Evolutionary conservation across 2,113 vertebrate species (phyloP).

Genomic region (Hippoglossus stenolepis): DNA sequence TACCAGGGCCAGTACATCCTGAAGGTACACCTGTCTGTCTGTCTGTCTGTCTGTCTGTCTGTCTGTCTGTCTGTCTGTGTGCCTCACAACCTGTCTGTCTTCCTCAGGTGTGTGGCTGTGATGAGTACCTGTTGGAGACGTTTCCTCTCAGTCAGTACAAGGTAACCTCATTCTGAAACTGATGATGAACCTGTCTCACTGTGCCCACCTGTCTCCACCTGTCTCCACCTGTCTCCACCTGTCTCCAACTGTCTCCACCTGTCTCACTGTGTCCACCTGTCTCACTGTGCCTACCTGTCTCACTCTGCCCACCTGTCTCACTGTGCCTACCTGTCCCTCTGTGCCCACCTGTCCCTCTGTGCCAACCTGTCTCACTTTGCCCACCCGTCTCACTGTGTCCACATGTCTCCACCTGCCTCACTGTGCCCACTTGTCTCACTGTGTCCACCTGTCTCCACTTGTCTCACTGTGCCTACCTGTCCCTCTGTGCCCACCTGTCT

Average conservation of each 20-base stretch:
- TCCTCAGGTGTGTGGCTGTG: slow-evolving; percentile 85
- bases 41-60: neutral
- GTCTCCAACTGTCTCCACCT: too few species aligned
- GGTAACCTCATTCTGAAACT: slow-evolving; percentile 59
- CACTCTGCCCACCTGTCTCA: neutral
- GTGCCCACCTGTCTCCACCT: neutral
- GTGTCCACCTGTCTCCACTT: neutral
- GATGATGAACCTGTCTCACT: neutral
- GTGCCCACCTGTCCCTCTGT: too few species aligned
- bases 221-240: too few species aligned
- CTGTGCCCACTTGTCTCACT: neutral
- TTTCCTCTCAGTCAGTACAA: slow-evolving; percentile 87
- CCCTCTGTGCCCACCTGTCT: neutral
- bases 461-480: slow-evolving; percentile 75
- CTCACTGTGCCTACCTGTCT: too few species aligned
- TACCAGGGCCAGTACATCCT: slow-evolving; percentile 87
- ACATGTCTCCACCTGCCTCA: neutral
- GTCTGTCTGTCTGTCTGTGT: neutral
- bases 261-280: too few species aligned
- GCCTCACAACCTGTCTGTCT: neutral
- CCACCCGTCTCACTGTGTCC: neutral
- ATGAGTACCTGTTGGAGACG: slow-evolving; percentile 86
- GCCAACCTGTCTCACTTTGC: neutral
- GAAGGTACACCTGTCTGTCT: slow-evolving; percentile 53
- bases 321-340: too few species aligned